Conservation (phyloP, 2,888 invertebrate genomes). For the Hydropsyche betteni region DNA sequence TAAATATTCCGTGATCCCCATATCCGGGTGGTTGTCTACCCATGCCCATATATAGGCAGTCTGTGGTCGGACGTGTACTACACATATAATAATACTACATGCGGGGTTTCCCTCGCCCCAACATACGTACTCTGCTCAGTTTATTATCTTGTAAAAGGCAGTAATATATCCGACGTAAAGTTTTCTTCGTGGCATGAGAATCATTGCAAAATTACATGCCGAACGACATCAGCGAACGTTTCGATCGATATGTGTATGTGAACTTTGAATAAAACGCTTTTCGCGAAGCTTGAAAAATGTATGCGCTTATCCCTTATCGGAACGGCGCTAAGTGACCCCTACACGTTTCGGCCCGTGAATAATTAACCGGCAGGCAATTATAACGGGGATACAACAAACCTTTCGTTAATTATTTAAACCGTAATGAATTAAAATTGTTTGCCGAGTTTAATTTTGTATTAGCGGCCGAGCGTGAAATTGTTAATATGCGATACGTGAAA, state of each 20-base stretch:
- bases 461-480: conserved; percentile 36
- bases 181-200: not conserved
- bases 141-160: conserved; percentile 34
- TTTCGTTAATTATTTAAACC: conserved; percentile 39
- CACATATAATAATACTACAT: conserved; percentile 10
- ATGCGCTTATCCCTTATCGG: not conserved
- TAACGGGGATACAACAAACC: conserved; percentile 38
- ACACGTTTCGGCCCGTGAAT: conserved; percentile 19
- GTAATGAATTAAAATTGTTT: conserved; percentile 42
- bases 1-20: conserved; percentile 32
- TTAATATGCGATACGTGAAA: conserved; percentile 33
- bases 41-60: conserved; percentile 25
- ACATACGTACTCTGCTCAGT: conserved; percentile 20
- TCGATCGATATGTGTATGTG: not conserved
- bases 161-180: conserved; percentile 12
- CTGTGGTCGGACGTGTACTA: conserved; percentile 21
- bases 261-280: not conserved
- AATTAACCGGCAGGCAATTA: conserved; percentile 28
- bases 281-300: not conserved
- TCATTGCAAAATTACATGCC: too few relatives aligned
- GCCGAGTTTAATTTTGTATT: conserved; percentile 40
- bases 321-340: conserved; percentile 6
- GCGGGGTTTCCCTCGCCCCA: not conserved
- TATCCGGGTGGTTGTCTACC: conserved; percentile 33
- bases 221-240: too few relatives aligned